phyloP scores from a whole-genome alignment of 2,113 vertebrate species.

The Oryzias curvinotus region DNA sequence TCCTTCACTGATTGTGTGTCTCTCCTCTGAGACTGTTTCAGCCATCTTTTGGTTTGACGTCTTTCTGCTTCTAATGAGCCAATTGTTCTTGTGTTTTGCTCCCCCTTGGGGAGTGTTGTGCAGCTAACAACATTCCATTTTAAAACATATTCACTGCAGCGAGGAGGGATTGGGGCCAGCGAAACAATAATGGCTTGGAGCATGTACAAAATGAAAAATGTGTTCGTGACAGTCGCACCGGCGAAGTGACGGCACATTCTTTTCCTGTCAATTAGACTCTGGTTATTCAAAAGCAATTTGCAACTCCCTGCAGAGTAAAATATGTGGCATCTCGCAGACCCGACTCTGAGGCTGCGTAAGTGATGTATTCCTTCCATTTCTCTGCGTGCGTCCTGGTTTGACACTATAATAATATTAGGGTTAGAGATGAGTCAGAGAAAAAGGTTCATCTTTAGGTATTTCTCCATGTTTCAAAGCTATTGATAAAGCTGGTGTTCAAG shows the following conservation, averaged over 20 bases:
- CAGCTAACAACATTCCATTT: slow-evolving; percentile 70
- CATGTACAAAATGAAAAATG: slow-evolving; percentile 67
- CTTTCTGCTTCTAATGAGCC: slow-evolving; percentile 71
- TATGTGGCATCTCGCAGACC: slow-evolving; percentile 50
- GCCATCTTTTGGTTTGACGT: slow-evolving; percentile 63
- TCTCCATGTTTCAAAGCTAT: slow-evolving; percentile 32
- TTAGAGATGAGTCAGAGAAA: slow-evolving; percentile 26
- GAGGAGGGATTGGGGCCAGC: slow-evolving; percentile 56
- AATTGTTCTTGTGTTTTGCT: slow-evolving; percentile 67
- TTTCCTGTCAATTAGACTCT: slow-evolving; percentile 71
- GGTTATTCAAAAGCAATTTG: slow-evolving; percentile 71
- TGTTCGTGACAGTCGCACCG: slow-evolving; percentile 61
- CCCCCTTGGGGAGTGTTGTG: slow-evolving; percentile 53
- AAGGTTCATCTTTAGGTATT: slow-evolving; percentile 10
- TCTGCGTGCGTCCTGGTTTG: slow-evolving; percentile 46
- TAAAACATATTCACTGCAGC: slow-evolving; percentile 65
- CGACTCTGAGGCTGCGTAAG: slow-evolving; percentile 46
- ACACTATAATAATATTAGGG: slow-evolving; percentile 36
- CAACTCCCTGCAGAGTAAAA: slow-evolving; percentile 61
- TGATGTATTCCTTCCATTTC: slow-evolving; percentile 58
- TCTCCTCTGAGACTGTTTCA: slow-evolving; percentile 58
- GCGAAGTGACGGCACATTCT: slow-evolving; percentile 60
- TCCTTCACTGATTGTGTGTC: slow-evolving; percentile 51
- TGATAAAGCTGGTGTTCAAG: slow-evolving; percentile 66
- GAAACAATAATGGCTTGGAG: slow-evolving; percentile 64